phyloP scores from a whole-genome alignment of 2,113 vertebrate genomes.

The Eulemur macaco region DNA sequence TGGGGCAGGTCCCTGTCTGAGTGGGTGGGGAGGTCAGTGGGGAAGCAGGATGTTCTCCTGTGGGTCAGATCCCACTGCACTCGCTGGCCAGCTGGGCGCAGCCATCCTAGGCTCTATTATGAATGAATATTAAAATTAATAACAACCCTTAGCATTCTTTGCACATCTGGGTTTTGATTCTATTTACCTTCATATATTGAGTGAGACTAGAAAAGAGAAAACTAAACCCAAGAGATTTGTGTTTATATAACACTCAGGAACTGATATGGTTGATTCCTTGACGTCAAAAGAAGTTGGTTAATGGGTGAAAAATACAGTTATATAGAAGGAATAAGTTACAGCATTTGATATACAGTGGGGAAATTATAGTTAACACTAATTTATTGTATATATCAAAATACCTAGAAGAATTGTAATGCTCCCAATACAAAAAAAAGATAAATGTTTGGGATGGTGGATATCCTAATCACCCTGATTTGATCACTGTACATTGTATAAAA shows the following conservation, averaged over 20 bases:
- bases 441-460: not conserved
- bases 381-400: not conserved
- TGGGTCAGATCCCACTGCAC: too few species aligned
- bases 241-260: not conserved
- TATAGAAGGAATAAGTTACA: not conserved
- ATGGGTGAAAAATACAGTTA: not conserved
- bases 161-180: not conserved
- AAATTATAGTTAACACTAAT: not conserved
- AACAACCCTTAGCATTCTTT: not conserved
- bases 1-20: too few species aligned
- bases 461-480: not conserved
- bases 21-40: too few species aligned
- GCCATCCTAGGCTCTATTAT: not conserved
- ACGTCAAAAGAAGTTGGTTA: not conserved
- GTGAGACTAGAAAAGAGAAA: not conserved
- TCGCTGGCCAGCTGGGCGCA: too few species aligned
- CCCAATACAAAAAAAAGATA: not conserved
- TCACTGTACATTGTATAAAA: not conserved
- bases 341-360: not conserved
- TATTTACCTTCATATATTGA: not conserved
- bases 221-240: not conserved
- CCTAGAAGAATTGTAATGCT: not conserved
- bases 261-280: not conserved
- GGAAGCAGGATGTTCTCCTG: too few species aligned
- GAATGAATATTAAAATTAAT: not conserved